Base-by-base conservation (phyloP, 2,113 vertebrate genomes). In the Limanda limanda region DNA sequence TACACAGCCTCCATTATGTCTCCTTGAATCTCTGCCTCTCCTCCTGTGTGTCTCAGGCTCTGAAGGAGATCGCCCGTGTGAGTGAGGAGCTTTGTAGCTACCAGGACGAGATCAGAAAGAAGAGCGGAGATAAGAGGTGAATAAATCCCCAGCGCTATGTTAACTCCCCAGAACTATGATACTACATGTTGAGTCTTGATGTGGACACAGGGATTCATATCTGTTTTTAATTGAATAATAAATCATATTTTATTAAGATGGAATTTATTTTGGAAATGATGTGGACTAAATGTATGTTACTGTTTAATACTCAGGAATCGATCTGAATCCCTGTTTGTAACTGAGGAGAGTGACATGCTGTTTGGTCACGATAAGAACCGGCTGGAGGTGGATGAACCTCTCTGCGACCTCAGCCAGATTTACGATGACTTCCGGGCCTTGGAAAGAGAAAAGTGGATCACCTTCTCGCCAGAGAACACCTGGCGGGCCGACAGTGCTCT, bases 71-170 rank as follows among this genome's bases (percentile, higher is more conserved):
- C 77, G 97, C 96, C 51, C 95, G 93, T 92, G 97, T 98, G 55
- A 99, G 98, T 86, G 96, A 99, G 92, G 98, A 99, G 86, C 94
- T 99, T 63, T 98, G 97, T 89, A 98, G 94, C 94, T 99, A 97
- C 92, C 97, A 98, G 94, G 96, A 98, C 84, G 96, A 98, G 94
- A 96, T 98, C 82, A 93, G 86, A 85, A 96, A 92, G 89, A 96
- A 86, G 83, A 93, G 95, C 84, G 93, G 93, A 74, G 83, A 92
- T 31, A 94, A 88, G 93, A 95, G 96, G 97, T 99, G 94, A 85
- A 68, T 68, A 52, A 57, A 84, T 67, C 54, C 57, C 21, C 14
- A 45, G 60, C 27, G 56, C 23, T 52, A 37, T 74, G 25, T 57
- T 54, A 24, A 59, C 56, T 25, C 61, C 27, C 37, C 20, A 59